phyloP scores from a whole-genome alignment of 1,140 invertebrate genomes.

The Sinella curviseta region DNA sequence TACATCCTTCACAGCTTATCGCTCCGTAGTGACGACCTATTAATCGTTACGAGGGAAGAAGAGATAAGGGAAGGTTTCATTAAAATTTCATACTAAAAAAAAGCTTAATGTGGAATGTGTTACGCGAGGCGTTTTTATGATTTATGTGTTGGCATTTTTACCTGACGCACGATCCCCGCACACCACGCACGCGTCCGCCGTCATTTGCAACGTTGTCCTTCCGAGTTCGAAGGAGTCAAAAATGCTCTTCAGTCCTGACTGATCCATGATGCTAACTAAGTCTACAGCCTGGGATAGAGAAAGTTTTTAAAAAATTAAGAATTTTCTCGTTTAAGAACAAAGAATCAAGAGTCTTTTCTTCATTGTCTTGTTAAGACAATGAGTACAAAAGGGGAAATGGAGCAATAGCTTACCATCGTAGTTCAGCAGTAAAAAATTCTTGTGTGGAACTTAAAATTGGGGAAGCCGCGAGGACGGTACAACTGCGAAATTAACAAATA shows the following conservation, averaged over 20 bases:
- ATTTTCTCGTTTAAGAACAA: not conserved
- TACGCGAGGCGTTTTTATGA: not conserved
- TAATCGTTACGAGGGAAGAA: constrained; percentile 24
- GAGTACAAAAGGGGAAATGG: no score
- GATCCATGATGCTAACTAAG: constrained; percentile 25
- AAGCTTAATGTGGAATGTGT: no score
- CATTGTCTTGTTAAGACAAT: no score
- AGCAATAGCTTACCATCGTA: no score
- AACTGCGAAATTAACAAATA: no score
- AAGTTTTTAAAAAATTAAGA: not conserved
- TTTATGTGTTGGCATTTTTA: not conserved
- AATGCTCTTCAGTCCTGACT: constrained; percentile 10
- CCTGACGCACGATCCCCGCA: constrained; percentile 88
- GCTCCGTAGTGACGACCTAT: constrained; percentile 91
- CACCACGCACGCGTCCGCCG: constrained; percentile 83
- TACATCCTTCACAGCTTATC: constrained; percentile 89
- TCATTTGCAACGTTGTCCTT: constrained; percentile 28
- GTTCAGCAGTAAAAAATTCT: no score
- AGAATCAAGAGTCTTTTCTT: not conserved
- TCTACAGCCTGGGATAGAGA: not conserved
- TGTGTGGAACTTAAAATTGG: no score
- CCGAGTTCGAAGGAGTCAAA: not conserved
- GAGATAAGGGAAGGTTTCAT: not conserved
- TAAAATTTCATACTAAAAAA: not conserved
- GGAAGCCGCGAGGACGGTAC: no score